phyloP scores from a whole-genome alignment of 2,888 invertebrate genomes.

The Drosophila heteroneura region DNA sequence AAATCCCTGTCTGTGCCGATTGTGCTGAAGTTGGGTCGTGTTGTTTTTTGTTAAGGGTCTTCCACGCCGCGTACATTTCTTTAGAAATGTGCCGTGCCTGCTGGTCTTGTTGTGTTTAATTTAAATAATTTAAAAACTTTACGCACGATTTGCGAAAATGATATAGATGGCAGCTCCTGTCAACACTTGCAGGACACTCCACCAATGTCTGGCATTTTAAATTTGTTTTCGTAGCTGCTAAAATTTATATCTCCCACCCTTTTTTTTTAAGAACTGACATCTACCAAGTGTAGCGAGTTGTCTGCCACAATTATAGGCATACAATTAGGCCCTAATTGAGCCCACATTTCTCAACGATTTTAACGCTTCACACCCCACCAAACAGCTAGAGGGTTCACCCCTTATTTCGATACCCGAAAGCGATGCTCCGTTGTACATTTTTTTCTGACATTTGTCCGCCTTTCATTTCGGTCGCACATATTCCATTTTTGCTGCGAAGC shows the following conservation, averaged over 20 bases:
- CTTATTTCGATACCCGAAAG: conserved; percentile 16
- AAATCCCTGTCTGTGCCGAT: conserved; percentile 44
- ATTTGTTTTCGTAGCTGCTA: conserved; percentile 39
- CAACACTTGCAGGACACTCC: conserved; percentile 32
- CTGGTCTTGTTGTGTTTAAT: conserved; percentile 10
- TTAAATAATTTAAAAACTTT: conserved; percentile 54
- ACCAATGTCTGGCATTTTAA: conserved; percentile 16
- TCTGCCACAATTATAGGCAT: conserved; percentile 59
- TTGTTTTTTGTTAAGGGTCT: conserved; percentile 10
- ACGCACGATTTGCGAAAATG: conserved; percentile 64
- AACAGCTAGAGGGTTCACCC: conserved; percentile 11
- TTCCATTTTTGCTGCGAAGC: conserved; percentile 63
- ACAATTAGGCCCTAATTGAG: conserved; percentile 66
- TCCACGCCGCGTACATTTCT: conserved; percentile 9
- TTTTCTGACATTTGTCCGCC: conserved; percentile 15
- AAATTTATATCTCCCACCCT: conserved; percentile 1
- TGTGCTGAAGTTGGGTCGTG: background rate
- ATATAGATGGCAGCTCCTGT: conserved; percentile 28
- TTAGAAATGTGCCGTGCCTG: conserved; percentile 2
- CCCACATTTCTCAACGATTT: conserved; percentile 44
- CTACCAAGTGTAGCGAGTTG: conserved; percentile 22
- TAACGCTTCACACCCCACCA: conserved; percentile 5
- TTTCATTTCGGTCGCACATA: conserved; percentile 30
- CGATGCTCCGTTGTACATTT: conserved; percentile 20
- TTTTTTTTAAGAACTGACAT: conserved; percentile 11